Percentiles rank a stretch among this genome's conserved stretches.
phyloP scores from a whole-genome alignment of 1,140 invertebrate genomes.

The Drosophila tsacasi region DNA sequence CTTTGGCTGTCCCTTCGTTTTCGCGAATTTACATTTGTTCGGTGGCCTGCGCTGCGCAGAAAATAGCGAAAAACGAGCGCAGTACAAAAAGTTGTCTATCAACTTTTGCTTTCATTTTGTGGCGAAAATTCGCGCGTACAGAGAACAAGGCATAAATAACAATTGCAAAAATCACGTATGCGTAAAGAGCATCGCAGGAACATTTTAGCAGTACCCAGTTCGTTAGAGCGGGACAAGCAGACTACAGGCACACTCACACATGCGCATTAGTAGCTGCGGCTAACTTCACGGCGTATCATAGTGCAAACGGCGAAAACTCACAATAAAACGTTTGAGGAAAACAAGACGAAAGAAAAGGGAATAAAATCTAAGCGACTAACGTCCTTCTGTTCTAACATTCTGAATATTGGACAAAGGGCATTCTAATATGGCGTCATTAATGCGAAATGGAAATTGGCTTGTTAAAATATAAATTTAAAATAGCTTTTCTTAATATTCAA shows the following conservation, averaged over 20 bases:
- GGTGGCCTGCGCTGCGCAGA: constrained; percentile 46
- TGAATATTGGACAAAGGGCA: constrained; percentile 19
- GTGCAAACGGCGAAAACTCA: constrained; percentile 42
- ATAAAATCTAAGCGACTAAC: constrained; percentile 33
- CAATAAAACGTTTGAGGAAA: constrained; percentile 75
- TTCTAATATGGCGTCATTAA: constrained; percentile 48
- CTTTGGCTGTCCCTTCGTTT: constrained; percentile 14
- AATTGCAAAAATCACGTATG: constrained; percentile 78
- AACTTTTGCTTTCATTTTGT: constrained; percentile 85
- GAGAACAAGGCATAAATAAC: constrained; percentile 61
- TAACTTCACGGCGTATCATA: constrained; percentile 67
- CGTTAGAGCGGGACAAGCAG: constrained; percentile 50
- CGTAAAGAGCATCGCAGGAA: constrained; percentile 49
- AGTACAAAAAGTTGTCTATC: constrained; percentile 74
- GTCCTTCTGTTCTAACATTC: constrained; percentile 34
- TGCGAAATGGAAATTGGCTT: neutral
- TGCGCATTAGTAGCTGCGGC: constrained; percentile 40
- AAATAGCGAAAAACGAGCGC: constrained; percentile 46
- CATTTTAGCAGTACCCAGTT: constrained; percentile 4
- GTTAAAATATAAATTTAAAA: neutral
- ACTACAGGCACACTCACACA: constrained; percentile 33
- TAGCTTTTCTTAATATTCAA: neutral
- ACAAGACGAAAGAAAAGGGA: constrained; percentile 50
- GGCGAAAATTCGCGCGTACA: constrained; percentile 71
- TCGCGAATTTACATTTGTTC: constrained; percentile 34